A percentile compares a stretch with the other conserved stretches of the same genome.
Evolutionary conservation across 1,140 invertebrate species (phyloP).

Genomic region (Mya arenaria): DNA sequence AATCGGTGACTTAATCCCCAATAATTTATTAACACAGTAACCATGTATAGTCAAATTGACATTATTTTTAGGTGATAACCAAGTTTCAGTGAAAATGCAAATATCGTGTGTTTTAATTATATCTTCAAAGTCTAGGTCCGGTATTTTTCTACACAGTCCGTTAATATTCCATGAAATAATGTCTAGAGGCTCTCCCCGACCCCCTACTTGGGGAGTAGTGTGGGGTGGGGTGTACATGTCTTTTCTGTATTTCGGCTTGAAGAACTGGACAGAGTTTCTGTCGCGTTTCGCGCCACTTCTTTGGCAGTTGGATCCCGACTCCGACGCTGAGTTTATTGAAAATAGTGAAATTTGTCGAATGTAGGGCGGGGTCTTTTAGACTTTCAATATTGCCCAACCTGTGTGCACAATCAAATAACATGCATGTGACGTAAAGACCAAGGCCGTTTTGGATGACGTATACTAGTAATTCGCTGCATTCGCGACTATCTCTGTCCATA

Average conservation of each 20-base stretch:
- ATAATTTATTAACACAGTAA: background rate
- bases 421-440: background rate
- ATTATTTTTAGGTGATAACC: background rate
- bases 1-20: constrained; percentile 9
- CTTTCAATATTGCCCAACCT: background rate
- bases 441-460: background rate
- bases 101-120: background rate
- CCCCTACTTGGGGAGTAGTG: background rate
- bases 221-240: background rate
- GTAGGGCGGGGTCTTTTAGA: constrained; percentile 3
- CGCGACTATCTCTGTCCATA: no score
- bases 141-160: constrained; percentile 1
- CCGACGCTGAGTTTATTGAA: background rate
- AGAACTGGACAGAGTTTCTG: background rate
- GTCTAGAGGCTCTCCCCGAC: constrained; percentile 1
- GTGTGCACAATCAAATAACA: background rate
- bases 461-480: background rate
- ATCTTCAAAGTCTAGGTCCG: background rate
- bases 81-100: constrained; percentile 6
- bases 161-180: constrained; percentile 1
- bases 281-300: background rate
- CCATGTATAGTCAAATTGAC: constrained; percentile 8
- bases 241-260: background rate
- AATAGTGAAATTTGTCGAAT: background rate
- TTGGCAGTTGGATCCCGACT: constrained; percentile 3